phyloP scores from a whole-genome alignment of 1,140 invertebrate genomes.

The Diachasma alloeum region DNA sequence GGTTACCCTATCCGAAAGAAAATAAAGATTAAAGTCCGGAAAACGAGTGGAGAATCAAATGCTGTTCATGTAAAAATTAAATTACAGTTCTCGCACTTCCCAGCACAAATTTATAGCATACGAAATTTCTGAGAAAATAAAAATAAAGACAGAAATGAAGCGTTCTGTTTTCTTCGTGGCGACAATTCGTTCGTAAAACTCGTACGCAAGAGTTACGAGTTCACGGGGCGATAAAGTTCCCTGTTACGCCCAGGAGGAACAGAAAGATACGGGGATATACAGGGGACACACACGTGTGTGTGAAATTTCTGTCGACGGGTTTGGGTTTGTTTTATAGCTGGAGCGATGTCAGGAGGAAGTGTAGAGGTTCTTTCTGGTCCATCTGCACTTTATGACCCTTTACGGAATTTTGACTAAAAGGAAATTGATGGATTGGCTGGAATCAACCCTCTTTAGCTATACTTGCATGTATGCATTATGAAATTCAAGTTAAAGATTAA shows the following conservation, averaged over 20 bases:
- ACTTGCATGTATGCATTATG: no score
- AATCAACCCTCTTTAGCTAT: background rate
- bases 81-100: background rate
- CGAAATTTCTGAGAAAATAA: background rate
- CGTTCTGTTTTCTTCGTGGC: background rate
- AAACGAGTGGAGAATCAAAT: background rate
- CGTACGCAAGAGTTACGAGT: constrained; percentile 62
- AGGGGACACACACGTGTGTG: background rate
- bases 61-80: background rate
- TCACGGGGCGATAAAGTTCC: constrained; percentile 60
- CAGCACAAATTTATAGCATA: background rate
- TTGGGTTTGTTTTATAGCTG: constrained; percentile 59
- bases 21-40: background rate
- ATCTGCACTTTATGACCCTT: constrained; percentile 61
- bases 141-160: background rate
- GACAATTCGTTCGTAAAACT: constrained; percentile 45
- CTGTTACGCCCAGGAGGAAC: constrained; percentile 53
- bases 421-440: constrained; percentile 20
- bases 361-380: constrained; percentile 51
- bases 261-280: constrained; percentile 10
- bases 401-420: constrained; percentile 51
- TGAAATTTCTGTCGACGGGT: constrained; percentile 56
- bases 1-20: no score
- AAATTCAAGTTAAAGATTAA: no score
- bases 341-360: constrained; percentile 51